Evolutionary conservation across 2,113 vertebrate genomes (phyloP).

Genomic region (Strix uralensis): DNA sequence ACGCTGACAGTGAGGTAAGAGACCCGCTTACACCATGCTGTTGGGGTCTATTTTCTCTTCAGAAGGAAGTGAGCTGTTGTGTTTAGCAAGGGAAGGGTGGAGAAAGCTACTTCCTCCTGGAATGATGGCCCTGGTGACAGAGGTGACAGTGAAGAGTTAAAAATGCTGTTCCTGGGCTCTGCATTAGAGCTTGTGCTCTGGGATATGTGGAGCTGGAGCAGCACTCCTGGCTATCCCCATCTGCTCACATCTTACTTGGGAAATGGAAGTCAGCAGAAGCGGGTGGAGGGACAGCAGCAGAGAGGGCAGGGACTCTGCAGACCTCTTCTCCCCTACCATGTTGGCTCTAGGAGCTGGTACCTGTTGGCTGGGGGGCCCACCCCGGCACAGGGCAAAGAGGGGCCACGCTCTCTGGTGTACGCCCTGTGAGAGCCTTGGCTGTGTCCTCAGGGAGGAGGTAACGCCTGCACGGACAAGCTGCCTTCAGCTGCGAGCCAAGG

Average conservation of each 20-base stretch:
- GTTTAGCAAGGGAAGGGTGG: background rate
- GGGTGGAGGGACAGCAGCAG: background rate
- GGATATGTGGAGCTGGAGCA: background rate
- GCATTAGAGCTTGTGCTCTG: background rate
- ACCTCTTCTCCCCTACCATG: background rate
- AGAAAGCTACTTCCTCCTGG: background rate
- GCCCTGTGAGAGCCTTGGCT: fast-evolving
- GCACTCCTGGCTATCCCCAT: background rate
- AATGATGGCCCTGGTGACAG: background rate
- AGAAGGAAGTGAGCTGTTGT: background rate
- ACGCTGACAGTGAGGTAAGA: fast-evolving
- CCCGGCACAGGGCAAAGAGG: background rate
- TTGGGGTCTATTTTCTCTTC: background rate
- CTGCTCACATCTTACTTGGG: background rate
- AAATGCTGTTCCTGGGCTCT: background rate
- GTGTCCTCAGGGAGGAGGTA: background rate
- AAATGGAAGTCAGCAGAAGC: background rate
- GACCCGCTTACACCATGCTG: background rate
- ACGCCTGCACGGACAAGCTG: background rate
- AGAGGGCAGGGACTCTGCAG: background rate
- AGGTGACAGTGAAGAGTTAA: background rate
- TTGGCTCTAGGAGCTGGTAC: background rate
- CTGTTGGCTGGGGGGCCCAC: background rate
- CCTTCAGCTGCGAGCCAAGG: background rate
- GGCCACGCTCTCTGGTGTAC: fast-evolving